These are phyloP conservation scores for Pocillopora meandrina DNA, from an alignment of 92 coral and sea anemone species.

Conservation along the genomic window DNA sequence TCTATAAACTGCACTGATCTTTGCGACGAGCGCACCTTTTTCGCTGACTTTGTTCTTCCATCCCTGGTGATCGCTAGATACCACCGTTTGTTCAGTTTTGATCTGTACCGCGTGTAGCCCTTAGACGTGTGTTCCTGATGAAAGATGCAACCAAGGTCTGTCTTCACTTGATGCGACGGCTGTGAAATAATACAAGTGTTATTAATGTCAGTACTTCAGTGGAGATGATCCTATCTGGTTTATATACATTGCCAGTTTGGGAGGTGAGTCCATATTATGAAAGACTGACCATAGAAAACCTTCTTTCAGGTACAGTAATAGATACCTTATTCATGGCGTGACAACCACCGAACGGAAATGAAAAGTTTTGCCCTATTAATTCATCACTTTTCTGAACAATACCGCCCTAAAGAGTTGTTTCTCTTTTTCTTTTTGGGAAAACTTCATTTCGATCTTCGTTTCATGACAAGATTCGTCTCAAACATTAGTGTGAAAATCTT, in stretches of 20 bases:
- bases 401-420: no score
- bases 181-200: conserved; percentile 27
- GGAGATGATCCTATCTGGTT: neutral
- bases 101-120: conserved; percentile 55
- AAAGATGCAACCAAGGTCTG: conserved; percentile 43
- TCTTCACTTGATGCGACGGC: conserved; percentile 34
- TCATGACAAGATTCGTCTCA: neutral
- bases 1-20: conserved; percentile 61
- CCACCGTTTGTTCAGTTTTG: conserved; percentile 41
- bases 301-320: neutral
- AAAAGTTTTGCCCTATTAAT: no score
- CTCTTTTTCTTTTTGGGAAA: no score
- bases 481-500: neutral
- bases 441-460: neutral
- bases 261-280: neutral
- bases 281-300: conserved; percentile 17
- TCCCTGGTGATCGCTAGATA: conserved; percentile 51
- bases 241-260: neutral
- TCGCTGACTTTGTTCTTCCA: conserved; percentile 65
- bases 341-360: neutral
- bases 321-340: neutral
- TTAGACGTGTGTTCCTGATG: conserved; percentile 33
- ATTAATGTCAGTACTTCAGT: conserved; percentile 1
- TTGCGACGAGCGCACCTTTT: conserved; percentile 33
- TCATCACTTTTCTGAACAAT: no score